Evolutionary conservation across 2,888 invertebrate genomes (phyloP), one percentile per base, ranked within the genome.

Genomic region (Amorpha juglandis): DNA sequence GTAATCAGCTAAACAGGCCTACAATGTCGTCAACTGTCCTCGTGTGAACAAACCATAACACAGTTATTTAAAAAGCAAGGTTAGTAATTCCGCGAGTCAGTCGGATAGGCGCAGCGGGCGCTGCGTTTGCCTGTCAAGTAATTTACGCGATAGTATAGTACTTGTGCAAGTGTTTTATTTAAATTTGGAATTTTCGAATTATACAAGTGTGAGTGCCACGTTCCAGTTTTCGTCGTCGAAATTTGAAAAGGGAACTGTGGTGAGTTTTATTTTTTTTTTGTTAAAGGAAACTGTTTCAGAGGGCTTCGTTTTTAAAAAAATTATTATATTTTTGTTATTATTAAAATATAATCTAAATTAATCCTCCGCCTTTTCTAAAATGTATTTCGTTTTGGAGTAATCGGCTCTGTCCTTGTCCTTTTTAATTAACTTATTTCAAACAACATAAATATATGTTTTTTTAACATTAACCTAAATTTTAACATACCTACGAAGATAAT

Each of bases 61-160:
- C 68, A 67, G 42, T 68, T 71, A 69, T 70, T 71, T 86, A 87
- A 82, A 78, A 75, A 74, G 82, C 82, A 84, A 86, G 87, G 83
- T 77, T 84, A 81, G 65, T 0, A 11, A 42, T 63, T 66, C 63
- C 42, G 52, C 48, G 68, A 66, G 62, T 74, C 85, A 88, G 89
- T 90, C 66, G 70, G 53, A 68, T 83, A 82, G 82, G 72, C 87
- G 87, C 88, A 80, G 80, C 73, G 69, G 6, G 16, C 64, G 77
- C 75, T 75, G 86, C 84, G 87, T 84, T 85, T 85, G 87, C 84
- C 74, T 58, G 64, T 65, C 84, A 82, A 86, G 84, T 85, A 87
- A 85, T 77, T 83, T 82, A 83, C 82, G 76, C 72, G 78, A 58
- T 12, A 67, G 81, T 83, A 73, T 85, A 86, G 86, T 84, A 85